Conservation (phyloP, 2,113 vertebrate genomes). For the Grallaria varia region DNA sequence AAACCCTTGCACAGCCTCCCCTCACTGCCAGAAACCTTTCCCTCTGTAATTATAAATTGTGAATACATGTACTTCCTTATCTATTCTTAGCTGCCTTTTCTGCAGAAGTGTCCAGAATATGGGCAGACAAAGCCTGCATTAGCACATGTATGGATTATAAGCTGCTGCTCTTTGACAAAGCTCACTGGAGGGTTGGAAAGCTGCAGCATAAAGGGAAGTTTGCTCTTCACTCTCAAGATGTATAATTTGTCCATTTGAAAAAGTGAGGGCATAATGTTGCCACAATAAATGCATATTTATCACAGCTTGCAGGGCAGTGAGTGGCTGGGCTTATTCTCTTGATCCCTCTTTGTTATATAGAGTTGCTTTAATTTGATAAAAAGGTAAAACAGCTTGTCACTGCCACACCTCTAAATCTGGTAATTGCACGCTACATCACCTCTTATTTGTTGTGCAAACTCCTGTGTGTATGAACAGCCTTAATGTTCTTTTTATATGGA, state of each 20-base stretch:
- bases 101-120: background rate
- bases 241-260: conserved; percentile 45
- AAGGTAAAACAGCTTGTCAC: conserved; percentile 39
- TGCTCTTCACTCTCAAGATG: background rate
- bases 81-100: background rate
- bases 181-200: background rate
- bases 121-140: background rate
- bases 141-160: background rate
- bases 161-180: background rate
- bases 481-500: conserved; percentile 11
- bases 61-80: background rate
- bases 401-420: conserved; percentile 54
- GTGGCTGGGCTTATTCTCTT: background rate
- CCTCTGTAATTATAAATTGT: background rate
- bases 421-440: conserved; percentile 61
- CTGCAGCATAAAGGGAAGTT: background rate
- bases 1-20: background rate
- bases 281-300: conserved; percentile 6
- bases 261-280: background rate
- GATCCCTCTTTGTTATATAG: background rate
- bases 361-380: conserved; percentile 20
- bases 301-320: conserved; percentile 30
- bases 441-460: conserved; percentile 31
- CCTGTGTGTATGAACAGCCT: conserved; percentile 26
- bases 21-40: background rate